Conservation (phyloP, 2,113 vertebrate species). For the Oenanthe melanoleuca region DNA sequence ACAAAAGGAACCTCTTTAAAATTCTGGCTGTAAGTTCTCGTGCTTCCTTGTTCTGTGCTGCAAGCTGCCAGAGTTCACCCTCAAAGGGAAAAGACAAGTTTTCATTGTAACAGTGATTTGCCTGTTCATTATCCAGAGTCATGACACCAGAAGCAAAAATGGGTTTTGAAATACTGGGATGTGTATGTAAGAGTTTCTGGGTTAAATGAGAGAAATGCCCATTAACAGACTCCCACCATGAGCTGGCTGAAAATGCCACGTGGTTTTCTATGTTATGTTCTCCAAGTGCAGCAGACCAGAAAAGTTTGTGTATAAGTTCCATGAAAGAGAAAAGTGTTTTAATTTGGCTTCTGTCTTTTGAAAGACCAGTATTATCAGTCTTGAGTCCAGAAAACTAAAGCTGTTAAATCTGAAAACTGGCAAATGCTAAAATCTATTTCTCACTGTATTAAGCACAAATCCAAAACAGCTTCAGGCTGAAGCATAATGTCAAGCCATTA, state of each 20-base stretch:
- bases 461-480: background rate
- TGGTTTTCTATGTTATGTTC: background rate
- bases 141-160: background rate
- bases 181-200: background rate
- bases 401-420: background rate
- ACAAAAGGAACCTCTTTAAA: conserved; percentile 50
- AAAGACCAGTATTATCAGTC: background rate
- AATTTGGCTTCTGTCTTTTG: background rate
- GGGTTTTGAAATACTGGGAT: background rate
- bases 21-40: conserved; percentile 11
- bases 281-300: background rate
- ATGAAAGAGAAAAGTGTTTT: background rate
- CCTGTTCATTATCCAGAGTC: background rate
- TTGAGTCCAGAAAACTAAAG: background rate
- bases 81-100: background rate
- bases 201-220: background rate
- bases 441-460: background rate
- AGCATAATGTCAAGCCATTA: background rate
- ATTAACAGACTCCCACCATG: background rate
- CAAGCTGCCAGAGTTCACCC: conserved; percentile 14
- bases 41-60: background rate
- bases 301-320: background rate
- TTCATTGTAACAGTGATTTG: background rate
- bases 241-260: background rate
- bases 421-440: background rate